A percentile compares a stretch with the other conserved stretches of the same genome.
Conservation (phyloP, 2,888 invertebrate species). For the Boloria euphrosyne region DNA sequence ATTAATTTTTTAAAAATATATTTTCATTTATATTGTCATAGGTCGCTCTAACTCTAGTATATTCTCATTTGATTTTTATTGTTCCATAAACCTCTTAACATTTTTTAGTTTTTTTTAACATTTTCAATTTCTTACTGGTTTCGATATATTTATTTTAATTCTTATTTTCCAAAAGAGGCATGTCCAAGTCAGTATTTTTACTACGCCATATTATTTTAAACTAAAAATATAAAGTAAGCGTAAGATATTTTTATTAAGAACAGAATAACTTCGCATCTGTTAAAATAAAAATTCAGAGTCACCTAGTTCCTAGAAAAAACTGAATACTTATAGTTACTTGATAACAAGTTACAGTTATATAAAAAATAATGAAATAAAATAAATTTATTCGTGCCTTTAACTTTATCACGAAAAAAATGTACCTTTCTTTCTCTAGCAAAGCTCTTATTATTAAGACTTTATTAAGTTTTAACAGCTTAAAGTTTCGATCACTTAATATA, state of each 20-base stretch:
- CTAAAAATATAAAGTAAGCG: conserved; percentile 1
- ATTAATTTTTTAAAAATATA: too few species aligned
- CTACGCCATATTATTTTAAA: background rate
- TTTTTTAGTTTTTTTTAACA: background rate
- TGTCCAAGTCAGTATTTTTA: background rate
- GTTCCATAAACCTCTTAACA: too few species aligned
- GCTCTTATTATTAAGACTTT: background rate
- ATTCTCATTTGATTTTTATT: too few species aligned
- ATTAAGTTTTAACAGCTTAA: background rate
- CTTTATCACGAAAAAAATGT: background rate
- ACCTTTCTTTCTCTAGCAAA: background rate
- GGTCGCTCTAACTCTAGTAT: too few species aligned
- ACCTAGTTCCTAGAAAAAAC: conserved; percentile 47
- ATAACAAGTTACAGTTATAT: conserved; percentile 18
- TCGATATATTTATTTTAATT: background rate
- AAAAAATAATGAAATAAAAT: conserved; percentile 13
- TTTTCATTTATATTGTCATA: too few species aligned
- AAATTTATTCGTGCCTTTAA: background rate
- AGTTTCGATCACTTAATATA: background rate
- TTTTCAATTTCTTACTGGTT: background rate
- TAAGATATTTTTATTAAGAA: conserved; percentile 16
- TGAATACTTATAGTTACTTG: conserved; percentile 20
- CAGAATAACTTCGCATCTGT: conserved; percentile 15
- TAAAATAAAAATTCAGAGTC: conserved; percentile 44
- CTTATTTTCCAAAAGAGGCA: background rate